Percentiles rank a stretch among this genome's conserved stretches.
Conservation (phyloP, 2,113 vertebrate species). For the Pomatostomus ruficeps region DNA sequence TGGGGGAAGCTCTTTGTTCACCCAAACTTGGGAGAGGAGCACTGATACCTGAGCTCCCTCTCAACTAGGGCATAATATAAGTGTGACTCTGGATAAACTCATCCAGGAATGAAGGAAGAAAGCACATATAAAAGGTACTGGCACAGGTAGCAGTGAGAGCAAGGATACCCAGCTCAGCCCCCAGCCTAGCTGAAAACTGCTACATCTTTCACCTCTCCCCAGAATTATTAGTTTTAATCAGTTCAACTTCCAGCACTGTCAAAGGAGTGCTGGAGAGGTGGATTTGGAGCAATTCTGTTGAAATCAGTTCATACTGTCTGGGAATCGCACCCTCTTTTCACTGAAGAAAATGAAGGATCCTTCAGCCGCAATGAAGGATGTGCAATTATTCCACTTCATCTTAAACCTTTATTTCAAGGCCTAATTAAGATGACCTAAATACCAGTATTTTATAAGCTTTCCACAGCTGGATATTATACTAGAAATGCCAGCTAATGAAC, state of each 20-base stretch:
- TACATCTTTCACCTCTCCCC: background rate
- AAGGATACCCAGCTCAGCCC: background rate
- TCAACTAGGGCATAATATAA: background rate
- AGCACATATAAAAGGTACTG: background rate
- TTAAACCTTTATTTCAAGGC: background rate
- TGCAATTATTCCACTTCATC: background rate
- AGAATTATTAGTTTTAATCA: background rate
- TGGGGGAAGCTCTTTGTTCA: background rate
- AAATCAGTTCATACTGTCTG: background rate
- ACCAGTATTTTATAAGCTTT: conserved; percentile 6
- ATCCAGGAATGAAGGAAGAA: background rate
- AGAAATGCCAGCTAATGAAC: conserved; percentile 19
- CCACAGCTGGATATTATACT: conserved; percentile 28
- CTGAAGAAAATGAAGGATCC: too few relatives aligned
- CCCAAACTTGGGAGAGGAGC: background rate
- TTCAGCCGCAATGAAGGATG: background rate
- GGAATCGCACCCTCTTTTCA: background rate
- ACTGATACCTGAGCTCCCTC: background rate
- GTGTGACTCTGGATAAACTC: background rate
- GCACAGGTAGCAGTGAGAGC: background rate
- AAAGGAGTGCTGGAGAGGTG: fast-evolving
- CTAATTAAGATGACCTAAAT: conserved; percentile 56
- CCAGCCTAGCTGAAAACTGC: background rate
- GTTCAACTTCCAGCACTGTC: background rate
- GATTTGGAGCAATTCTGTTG: background rate